Percentiles rank a stretch among this genome's conserved stretches.
phyloP scores from a whole-genome alignment of 1,140 invertebrate genomes.

The Drosophila hydei region DNA sequence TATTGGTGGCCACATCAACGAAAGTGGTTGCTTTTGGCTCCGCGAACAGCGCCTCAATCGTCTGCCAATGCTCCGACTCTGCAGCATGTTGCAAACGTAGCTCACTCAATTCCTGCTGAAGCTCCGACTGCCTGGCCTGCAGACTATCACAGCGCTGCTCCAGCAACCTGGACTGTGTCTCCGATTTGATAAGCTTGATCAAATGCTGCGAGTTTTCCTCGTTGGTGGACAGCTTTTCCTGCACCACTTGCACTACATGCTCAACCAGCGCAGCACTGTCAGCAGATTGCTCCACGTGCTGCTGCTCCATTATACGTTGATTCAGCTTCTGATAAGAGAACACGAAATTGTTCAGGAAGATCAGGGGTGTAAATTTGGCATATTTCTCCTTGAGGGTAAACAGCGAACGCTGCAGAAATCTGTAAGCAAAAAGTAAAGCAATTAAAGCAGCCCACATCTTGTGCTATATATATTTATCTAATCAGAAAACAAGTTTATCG shows the following conservation, averaged over 20 bases:
- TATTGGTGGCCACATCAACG: slow-evolving; percentile 66
- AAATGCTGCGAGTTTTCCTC: slow-evolving; percentile 71
- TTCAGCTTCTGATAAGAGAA: slow-evolving; percentile 70
- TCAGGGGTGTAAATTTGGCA: slow-evolving; percentile 80
- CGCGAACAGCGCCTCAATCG: slow-evolving; percentile 73
- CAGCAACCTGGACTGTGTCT: slow-evolving; percentile 67
- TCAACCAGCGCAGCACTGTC: slow-evolving; percentile 23
- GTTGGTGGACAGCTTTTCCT: slow-evolving; percentile 33
- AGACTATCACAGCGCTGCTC: slow-evolving; percentile 65
- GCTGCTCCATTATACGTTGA: slow-evolving; percentile 41
- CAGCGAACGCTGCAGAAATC: slow-evolving; percentile 77
- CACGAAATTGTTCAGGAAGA: slow-evolving; percentile 82
- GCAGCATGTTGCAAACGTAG: slow-evolving; percentile 54
- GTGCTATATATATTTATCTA: too few species aligned
- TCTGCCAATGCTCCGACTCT: slow-evolving; percentile 79
- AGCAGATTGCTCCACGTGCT: slow-evolving; percentile 5
- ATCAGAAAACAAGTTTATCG: too few species aligned
- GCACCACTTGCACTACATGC: slow-evolving; percentile 41
- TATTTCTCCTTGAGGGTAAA: slow-evolving; percentile 74
- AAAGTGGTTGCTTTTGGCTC: background rate
- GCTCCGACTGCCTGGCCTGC: slow-evolving; percentile 48
- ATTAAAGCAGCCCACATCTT: too few species aligned
- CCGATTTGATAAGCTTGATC: slow-evolving; percentile 73
- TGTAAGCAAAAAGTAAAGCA: slow-evolving; percentile 3
- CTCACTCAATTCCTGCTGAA: slow-evolving; percentile 59